Evolutionary conservation across 2,797 vertebrate genomes (phyloP).

Genomic region (Chaunax sp.): DNA sequence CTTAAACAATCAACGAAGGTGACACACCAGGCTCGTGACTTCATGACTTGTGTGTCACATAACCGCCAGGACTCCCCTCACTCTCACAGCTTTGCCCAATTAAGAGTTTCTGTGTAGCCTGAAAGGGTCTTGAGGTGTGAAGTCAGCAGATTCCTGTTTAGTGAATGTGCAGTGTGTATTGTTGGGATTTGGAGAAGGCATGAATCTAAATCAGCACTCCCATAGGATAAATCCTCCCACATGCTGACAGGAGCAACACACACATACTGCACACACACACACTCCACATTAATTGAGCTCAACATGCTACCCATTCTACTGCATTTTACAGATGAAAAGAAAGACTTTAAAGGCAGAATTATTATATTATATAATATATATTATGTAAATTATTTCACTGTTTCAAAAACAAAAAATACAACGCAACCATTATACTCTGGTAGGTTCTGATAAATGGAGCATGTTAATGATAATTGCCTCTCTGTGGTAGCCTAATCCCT

Average conservation of each 20-base stretch:
- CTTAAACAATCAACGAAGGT: not conserved
- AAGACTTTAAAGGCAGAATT: conserved; percentile 20
- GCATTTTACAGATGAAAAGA: conserved; percentile 16
- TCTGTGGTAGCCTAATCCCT: conserved; percentile 53
- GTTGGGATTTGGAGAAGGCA: conserved; percentile 53
- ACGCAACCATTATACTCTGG: conserved; percentile 41
- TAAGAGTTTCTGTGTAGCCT: conserved; percentile 50
- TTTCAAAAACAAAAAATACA: conserved; percentile 36
- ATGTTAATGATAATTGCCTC: conserved; percentile 56
- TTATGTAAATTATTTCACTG: conserved; percentile 30
- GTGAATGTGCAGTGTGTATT: conserved; percentile 61
- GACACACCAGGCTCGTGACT: not conserved
- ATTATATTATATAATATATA: too few species aligned
- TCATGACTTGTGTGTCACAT: conserved; percentile 19
- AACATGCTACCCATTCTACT: conserved; percentile 8
- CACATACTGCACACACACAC: conserved; percentile 11
- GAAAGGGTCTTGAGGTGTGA: conserved; percentile 44
- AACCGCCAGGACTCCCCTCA: not conserved
- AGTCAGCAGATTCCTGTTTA: conserved; percentile 77
- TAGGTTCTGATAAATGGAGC: conserved; percentile 54
- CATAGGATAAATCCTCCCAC: conserved; percentile 74
- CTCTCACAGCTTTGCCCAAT: conserved; percentile 45
- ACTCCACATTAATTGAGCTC: conserved; percentile 28
- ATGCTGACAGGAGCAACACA: conserved; percentile 57
- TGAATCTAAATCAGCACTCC: conserved; percentile 75